Conservation (phyloP, 2,113 vertebrate genomes). For the Oceanodroma tethys region DNA sequence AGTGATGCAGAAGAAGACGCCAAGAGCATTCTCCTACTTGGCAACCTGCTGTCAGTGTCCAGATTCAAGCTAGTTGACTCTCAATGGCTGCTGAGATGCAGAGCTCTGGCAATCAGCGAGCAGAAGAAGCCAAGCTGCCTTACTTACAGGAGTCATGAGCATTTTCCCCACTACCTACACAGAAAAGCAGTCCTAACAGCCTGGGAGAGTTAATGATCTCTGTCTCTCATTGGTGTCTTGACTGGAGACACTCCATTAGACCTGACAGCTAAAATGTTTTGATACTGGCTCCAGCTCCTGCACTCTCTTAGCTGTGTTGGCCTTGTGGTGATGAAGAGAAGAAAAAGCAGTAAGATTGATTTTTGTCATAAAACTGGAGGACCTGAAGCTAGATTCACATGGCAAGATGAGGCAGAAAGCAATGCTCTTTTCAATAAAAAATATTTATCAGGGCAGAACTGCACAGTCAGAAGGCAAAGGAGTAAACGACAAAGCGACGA, state of each 20-base stretch:
- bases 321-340: neutral
- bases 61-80: neutral
- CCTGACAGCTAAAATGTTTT: neutral
- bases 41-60: neutral
- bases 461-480: neutral
- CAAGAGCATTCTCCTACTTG: neutral
- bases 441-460: neutral
- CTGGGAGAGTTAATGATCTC: neutral
- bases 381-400: neutral
- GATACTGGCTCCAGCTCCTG: neutral
- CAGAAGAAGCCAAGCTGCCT: neutral
- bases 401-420: neutral
- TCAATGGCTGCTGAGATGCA: fast-evolving
- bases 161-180: neutral
- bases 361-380: neutral
- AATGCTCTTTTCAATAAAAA: neutral
- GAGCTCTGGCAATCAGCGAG: neutral
- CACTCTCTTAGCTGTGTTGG: neutral
- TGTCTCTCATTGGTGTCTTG: neutral
- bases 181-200: neutral
- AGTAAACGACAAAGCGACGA: neutral
- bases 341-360: neutral
- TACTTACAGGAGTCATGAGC: neutral
- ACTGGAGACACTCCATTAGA: neutral
- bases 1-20: neutral